phyloP scores from a whole-genome alignment of 1,140 invertebrate species.

The Drosophila burlai region DNA sequence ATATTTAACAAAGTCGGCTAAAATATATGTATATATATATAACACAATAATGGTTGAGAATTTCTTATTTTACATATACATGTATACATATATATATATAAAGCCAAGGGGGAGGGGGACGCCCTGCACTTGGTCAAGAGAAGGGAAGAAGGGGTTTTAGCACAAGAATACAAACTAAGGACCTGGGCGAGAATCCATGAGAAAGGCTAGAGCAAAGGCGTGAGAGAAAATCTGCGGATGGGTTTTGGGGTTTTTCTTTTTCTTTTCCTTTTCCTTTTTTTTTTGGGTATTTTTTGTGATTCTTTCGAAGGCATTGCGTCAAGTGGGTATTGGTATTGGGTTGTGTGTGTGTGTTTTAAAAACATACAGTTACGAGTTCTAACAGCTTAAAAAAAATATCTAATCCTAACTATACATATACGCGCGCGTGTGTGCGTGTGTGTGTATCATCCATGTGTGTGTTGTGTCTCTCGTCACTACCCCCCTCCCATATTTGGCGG shows the following conservation, averaged over 20 bases:
- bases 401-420: slow-evolving; percentile 14
- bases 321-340: slow-evolving; percentile 4
- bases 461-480: slow-evolving; percentile 26
- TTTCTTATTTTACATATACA: slow-evolving; percentile 14
- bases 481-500: slow-evolving; percentile 10
- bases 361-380: slow-evolving; percentile 59
- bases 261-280: no score
- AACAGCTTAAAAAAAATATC: slow-evolving; percentile 58
- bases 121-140: slow-evolving; percentile 23
- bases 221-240: slow-evolving; percentile 19
- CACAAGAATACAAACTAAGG: slow-evolving; percentile 23
- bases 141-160: background rate
- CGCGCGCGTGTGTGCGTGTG: background rate
- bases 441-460: background rate
- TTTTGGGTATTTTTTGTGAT: background rate
- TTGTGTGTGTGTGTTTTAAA: slow-evolving; percentile 44
- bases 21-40: slow-evolving; percentile 36
- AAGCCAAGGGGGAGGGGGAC: background rate
- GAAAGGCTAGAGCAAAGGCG: slow-evolving; percentile 16
- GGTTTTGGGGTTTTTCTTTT: no score
- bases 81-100: slow-evolving; percentile 4
- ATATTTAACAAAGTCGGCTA: slow-evolving; percentile 75
- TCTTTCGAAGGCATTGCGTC: slow-evolving; percentile 16
- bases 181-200: slow-evolving; percentile 19
- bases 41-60: slow-evolving; percentile 68